Evolutionary conservation across 2,888 invertebrate species (phyloP).

Genomic region (Drosophila cracens): DNA sequence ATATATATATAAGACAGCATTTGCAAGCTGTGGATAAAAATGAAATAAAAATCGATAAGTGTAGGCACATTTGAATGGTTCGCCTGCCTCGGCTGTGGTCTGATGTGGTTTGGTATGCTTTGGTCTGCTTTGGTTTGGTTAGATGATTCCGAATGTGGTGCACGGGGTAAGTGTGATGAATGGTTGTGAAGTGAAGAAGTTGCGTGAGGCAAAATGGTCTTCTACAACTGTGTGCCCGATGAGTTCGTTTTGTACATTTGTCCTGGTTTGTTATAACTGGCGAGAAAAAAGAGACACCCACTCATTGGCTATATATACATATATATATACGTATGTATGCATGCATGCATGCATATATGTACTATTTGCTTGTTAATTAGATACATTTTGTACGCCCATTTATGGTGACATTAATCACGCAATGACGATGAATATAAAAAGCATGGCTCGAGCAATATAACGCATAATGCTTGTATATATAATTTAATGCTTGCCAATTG

Average conservation of each 20-base stretch:
- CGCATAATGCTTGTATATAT: constrained; percentile 35
- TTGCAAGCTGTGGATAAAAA: constrained; percentile 65
- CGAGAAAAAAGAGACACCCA: constrained; percentile 43
- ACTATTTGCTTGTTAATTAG: constrained; percentile 59
- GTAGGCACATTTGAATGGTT: constrained; percentile 73
- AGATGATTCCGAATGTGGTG: background rate
- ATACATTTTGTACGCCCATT: constrained; percentile 19
- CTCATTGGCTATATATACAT: constrained; percentile 7
- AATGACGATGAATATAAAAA: background rate
- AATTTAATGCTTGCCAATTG: constrained; percentile 57
- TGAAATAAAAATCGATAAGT: constrained; percentile 83
- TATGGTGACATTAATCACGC: constrained; percentile 18
- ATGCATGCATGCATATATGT: constrained; percentile 5
- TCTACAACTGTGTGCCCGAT: constrained; percentile 5
- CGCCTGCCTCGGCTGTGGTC: constrained; percentile 23
- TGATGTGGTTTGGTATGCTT: constrained; percentile 10
- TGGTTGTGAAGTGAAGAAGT: constrained; percentile 14
- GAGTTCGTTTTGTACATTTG: constrained; percentile 27
- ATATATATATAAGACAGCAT: constrained; percentile 1
- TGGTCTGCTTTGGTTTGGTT: constrained; percentile 13
- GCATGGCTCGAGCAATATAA: constrained; percentile 14
- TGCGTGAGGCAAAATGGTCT: constrained; percentile 23
- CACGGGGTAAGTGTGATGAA: constrained; percentile 16
- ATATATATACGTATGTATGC: background rate
- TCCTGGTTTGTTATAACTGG: constrained; percentile 54